Conservation (phyloP, 2,113 vertebrate species). For the Tachycineta bicolor region DNA sequence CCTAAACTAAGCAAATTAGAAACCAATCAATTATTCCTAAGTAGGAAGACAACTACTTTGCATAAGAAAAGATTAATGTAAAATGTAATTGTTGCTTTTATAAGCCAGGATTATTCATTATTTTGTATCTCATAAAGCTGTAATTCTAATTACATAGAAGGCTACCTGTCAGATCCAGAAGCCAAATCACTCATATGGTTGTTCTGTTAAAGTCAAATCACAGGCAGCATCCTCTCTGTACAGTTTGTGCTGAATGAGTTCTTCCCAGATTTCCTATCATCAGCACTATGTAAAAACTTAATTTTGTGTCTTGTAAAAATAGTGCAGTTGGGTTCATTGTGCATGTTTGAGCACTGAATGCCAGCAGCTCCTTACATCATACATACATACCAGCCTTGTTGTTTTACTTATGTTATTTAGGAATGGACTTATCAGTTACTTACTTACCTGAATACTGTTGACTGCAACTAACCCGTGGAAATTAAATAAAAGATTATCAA, state of each 20-base stretch:
- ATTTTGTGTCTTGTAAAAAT: not conserved
- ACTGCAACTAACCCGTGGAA: not conserved
- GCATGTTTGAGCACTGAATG: not conserved
- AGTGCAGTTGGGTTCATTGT: not conserved
- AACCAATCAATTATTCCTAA: constrained; percentile 1
- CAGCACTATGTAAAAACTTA: not conserved
- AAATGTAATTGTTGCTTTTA: constrained; percentile 10
- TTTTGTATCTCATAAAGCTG: not conserved
- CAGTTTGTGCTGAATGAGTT: not conserved
- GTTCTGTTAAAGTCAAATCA: not conserved
- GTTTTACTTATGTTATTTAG: not conserved
- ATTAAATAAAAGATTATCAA: not conserved
- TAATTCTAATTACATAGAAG: constrained; percentile 7
- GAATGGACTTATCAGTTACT: not conserved
- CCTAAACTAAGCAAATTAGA: not conserved
- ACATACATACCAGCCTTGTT: not conserved
- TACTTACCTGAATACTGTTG: not conserved
- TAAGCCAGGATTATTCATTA: constrained; percentile 1
- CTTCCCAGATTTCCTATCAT: not conserved
- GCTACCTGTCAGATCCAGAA: not conserved
- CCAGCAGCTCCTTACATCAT: not conserved
- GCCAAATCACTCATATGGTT: not conserved
- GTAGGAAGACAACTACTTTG: not conserved
- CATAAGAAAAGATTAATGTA: not conserved
- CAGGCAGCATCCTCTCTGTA: not conserved